Evolutionary conservation across 2,888 invertebrate genomes (phyloP).

Genomic region (Oxytorus armatus): DNA sequence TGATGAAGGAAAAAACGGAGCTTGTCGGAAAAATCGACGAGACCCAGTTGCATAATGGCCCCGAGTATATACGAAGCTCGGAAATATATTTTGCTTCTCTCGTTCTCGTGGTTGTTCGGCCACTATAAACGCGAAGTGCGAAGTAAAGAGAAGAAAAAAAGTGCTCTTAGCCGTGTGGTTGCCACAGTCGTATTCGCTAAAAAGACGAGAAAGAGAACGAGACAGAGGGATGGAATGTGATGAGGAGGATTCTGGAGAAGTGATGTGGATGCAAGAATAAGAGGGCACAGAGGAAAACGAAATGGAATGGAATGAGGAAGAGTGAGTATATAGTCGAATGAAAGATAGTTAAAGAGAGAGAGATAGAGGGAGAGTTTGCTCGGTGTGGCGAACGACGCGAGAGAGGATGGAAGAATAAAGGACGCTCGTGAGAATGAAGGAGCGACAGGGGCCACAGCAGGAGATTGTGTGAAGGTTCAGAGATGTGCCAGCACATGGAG

Average conservation of each 20-base stretch:
- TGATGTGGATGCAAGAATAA: conserved; percentile 61
- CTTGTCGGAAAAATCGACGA: conserved; percentile 35
- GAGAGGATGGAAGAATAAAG: conserved; percentile 51
- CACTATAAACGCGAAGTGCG: conserved; percentile 73
- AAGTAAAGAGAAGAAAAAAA: conserved; percentile 77
- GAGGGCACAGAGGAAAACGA: conserved; percentile 52
- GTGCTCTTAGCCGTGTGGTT: conserved; percentile 59
- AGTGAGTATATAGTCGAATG: conserved; percentile 48
- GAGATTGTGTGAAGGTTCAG: conserved; percentile 25
- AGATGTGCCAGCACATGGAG: conserved; percentile 7
- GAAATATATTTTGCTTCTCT: conserved; percentile 65
- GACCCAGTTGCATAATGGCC: conserved; percentile 54
- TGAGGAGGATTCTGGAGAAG: conserved; percentile 62
- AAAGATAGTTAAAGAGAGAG: conserved; percentile 49
- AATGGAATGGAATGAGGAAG: conserved; percentile 68
- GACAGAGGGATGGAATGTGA: conserved; percentile 40
- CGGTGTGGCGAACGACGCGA: conserved; percentile 30
- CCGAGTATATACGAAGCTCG: conserved; percentile 10
- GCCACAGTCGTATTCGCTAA: conserved; percentile 67
- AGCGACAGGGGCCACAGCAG: conserved; percentile 38
- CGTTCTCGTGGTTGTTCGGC: conserved; percentile 69
- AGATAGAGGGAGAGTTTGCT: conserved; percentile 52
- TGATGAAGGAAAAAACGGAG: conserved; percentile 36
- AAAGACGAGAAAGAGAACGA: conserved; percentile 59
- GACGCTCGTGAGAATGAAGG: conserved; percentile 61